Percentiles rank a stretch among this genome's conserved stretches.
Conservation (phyloP, 1,140 invertebrate species). For the Papilio machaon region DNA sequence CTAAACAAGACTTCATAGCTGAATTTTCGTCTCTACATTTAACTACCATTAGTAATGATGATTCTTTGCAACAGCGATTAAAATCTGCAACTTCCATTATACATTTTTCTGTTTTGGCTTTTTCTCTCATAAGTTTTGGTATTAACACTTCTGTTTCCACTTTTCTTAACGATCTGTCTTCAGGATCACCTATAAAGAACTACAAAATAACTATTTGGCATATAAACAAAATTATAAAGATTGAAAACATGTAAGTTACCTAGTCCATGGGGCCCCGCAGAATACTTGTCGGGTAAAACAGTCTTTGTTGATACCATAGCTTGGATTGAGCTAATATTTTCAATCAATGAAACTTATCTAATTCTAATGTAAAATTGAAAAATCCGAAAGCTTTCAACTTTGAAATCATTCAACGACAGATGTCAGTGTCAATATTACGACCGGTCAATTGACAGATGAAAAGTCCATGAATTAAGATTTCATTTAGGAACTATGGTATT, state of each 20-base stretch:
- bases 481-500: not conserved
- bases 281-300: constrained; percentile 69
- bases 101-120: constrained; percentile 90
- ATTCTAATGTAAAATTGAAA: not conserved
- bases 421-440: not conserved
- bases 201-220: constrained; percentile 13
- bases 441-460: not conserved
- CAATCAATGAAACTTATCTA: not conserved
- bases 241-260: constrained; percentile 66
- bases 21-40: constrained; percentile 89
- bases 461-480: not conserved
- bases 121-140: constrained; percentile 92
- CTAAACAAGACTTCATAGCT: constrained; percentile 86
- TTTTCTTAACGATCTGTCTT: constrained; percentile 90
- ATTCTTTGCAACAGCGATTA: constrained; percentile 88
- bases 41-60: constrained; percentile 86
- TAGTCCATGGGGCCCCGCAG: constrained; percentile 82
- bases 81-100: constrained; percentile 87
- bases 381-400: not conserved
- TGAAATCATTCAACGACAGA: not conserved
- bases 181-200: constrained; percentile 89
- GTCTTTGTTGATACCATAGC: constrained; percentile 45
- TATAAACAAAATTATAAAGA: constrained; percentile 30
- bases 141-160: constrained; percentile 93
- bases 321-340: not conserved